Base-by-base conservation (phyloP, 2,888 invertebrate genomes). In the Baccha elongata region DNA sequence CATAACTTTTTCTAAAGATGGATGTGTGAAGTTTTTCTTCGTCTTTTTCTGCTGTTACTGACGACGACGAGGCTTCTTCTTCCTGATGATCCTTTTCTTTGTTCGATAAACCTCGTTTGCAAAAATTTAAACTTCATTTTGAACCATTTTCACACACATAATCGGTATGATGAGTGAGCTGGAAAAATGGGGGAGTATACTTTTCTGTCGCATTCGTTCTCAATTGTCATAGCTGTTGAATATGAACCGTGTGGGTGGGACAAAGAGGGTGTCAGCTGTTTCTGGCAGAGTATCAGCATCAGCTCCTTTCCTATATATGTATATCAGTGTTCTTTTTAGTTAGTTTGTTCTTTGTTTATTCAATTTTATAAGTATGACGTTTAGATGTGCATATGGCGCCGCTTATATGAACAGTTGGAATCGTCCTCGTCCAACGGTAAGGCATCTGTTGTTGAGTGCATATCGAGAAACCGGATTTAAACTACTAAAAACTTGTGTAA, bases 101-200 rank as follows among this genome's bases (percentile, higher is more conserved):
- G 83, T 83, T 83, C 78, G 78, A 72, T 78, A 68, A 55, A 64
- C 65, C 78, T 83, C 68, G 83, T 68, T 83, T 78, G 83, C 68
- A 55, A 83, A 78, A 68, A 67, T 78, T 83, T 78, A 68, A 80
- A 83, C 78, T 78, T 83, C 78, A 62, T 68, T 76, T 68, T 67
- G 67, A 40, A 46, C 72, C 83, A 78, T 78, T 78, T 55, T 55
- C 72, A 79, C 72, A 52, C 26, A 46, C n/a, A 42, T 8, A 23
- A 23, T 23, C 3, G 23, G 29, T 21, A 50, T 32, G 65, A 48
- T 35, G 35, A 37, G 46, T n/a, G 4, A 29, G 17, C 13, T 10
- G 42, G 15, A 6, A 11, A 40, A 3, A 23, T n/a, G n/a, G 32
- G 13, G 55, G 19, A 13, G 23, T 8, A 11, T 29, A 3, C 37